phyloP scores from a whole-genome alignment of 2,888 invertebrate species.

The Cecidostiba fungosa region DNA sequence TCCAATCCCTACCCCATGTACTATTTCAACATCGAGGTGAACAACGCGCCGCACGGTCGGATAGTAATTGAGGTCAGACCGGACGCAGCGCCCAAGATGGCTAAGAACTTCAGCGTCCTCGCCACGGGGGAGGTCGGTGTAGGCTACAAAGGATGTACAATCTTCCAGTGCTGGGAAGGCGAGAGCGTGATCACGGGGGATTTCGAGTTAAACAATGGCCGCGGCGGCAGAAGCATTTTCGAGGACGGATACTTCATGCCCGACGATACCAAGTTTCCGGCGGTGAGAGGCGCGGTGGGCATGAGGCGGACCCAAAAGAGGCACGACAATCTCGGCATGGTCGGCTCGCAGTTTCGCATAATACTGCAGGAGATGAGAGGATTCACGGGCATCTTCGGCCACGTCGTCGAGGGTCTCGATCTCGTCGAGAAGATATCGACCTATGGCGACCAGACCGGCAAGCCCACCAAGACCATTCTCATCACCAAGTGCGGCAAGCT shows the following conservation, averaged over 20 bases:
- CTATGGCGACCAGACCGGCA: constrained; percentile 89
- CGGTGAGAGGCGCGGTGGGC: constrained; percentile 89
- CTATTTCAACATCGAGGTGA: constrained; percentile 89
- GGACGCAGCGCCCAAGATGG: constrained; percentile 91
- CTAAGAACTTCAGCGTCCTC: constrained; percentile 88
- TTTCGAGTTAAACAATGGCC: constrained; percentile 90
- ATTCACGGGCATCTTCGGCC: constrained; percentile 91
- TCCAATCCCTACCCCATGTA: constrained; percentile 86
- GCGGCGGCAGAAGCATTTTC: constrained; percentile 89
- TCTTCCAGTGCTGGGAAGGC: constrained; percentile 92
- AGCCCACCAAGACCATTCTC: constrained; percentile 88
- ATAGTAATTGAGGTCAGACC: constrained; percentile 89
- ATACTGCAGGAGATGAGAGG: constrained; percentile 91
- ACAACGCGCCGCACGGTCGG: constrained; percentile 86
- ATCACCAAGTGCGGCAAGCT: constrained; percentile 89
- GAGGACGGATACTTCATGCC: constrained; percentile 90
- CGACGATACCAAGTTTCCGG: constrained; percentile 89
- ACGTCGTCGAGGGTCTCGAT: constrained; percentile 90
- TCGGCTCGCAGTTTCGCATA: constrained; percentile 92
- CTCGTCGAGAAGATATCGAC: constrained; percentile 90
- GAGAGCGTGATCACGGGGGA: constrained; percentile 92
- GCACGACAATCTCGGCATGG: constrained; percentile 90
- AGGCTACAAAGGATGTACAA: constrained; percentile 89
- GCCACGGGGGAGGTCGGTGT: constrained; percentile 88
- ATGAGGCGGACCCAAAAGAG: constrained; percentile 91